phyloP scores from a whole-genome alignment of 2,113 vertebrate genomes.

The Garra rufa region DNA sequence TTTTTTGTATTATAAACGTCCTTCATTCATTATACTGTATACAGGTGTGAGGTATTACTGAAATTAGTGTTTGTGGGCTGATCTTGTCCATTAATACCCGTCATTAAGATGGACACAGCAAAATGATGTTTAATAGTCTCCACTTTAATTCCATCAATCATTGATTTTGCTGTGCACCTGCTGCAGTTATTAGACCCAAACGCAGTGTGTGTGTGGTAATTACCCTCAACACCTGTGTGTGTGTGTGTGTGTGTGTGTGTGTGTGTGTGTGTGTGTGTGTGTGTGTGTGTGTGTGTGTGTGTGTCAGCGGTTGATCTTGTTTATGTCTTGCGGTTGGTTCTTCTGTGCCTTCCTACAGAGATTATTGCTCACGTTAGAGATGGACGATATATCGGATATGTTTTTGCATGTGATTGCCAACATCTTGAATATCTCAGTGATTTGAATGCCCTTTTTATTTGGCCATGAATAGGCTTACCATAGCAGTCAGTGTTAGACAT shows the following conservation, averaged over 20 bases:
- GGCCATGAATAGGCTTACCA: neutral
- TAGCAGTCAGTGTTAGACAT: neutral
- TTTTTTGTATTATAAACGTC: neutral
- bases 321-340: neutral
- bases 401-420: neutral
- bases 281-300: neutral
- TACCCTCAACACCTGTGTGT: conserved; percentile 33
- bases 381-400: neutral
- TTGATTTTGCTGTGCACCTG: conserved; percentile 77
- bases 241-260: conserved; percentile 66
- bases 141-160: conserved; percentile 77
- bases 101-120: conserved; percentile 78
- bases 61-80: conserved; percentile 56
- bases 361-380: neutral
- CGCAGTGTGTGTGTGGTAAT: conserved; percentile 58
- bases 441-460: neutral
- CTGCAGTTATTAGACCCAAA: conserved; percentile 72
- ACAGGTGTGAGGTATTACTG: neutral
- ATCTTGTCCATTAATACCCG: conserved; percentile 72
- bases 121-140: conserved; percentile 78
- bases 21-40: neutral
- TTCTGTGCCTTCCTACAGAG: neutral
- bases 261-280: conserved; percentile 58
- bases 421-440: neutral
- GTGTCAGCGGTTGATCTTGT: neutral